These are phyloP conservation scores for Onychorhynchus coronatus DNA, from an alignment of 2,113 vertebrate species.

Conservation along the genomic window DNA sequence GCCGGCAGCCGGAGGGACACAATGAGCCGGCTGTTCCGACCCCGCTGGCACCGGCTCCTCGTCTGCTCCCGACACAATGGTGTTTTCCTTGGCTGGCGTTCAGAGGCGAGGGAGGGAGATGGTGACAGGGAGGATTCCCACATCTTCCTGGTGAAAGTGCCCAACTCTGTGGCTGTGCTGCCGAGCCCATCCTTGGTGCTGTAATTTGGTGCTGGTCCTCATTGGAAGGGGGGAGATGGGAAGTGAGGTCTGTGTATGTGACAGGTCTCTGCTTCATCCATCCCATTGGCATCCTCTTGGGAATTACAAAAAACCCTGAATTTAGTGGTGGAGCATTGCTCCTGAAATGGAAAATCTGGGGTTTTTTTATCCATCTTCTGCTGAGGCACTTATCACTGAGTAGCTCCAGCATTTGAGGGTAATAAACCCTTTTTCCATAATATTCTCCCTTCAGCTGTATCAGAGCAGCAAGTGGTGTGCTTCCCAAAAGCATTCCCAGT, in stretches of 20 bases:
- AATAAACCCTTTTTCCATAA: not conserved
- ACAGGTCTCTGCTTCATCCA: not conserved
- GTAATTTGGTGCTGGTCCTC: not conserved
- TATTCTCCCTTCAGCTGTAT: not conserved
- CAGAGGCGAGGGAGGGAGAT: not conserved
- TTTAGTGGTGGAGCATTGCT: not conserved
- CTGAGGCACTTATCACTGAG: not conserved
- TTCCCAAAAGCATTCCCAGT: not conserved
- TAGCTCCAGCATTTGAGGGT: not conserved
- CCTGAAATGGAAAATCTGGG: not conserved
- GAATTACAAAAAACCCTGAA: not conserved
- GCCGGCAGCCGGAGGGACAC: not conserved
- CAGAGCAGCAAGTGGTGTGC: not conserved
- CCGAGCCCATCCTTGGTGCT: not conserved
- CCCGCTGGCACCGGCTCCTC: not conserved
- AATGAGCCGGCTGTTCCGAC: not conserved
- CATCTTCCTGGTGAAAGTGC: not conserved
- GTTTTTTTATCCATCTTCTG: not conserved
- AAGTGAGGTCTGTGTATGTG: not conserved
- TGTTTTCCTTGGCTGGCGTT: not conserved
- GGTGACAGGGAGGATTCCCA: constrained; percentile 26
- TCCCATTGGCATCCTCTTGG: not conserved
- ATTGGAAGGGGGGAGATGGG: rapidly evolving
- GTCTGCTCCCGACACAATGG: not conserved
- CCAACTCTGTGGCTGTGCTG: rapidly evolving